Evolutionary conservation across 2,797 vertebrate species (phyloP), one percentile per base, ranked within the genome.

Genomic region (Gambusia yucatana): DNA sequence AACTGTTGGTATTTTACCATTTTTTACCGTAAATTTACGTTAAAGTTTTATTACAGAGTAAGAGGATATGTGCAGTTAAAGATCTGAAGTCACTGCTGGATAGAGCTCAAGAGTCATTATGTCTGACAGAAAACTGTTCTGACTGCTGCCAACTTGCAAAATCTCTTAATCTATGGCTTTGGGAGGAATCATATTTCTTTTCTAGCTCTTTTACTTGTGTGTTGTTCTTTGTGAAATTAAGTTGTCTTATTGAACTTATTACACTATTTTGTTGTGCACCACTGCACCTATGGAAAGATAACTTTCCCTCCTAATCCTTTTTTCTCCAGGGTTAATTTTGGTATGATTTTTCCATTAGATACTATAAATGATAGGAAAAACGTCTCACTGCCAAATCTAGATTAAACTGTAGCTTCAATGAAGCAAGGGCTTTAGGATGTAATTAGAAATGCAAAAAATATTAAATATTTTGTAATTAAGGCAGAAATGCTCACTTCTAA

Each of bases 41-140:
- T 33, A 33, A 33, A 33, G 33, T 33, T 33, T 33, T 33, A 33
- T 33, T 33, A 33, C 33, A 13, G 46, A 46, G 43, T 17, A 39
- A 75, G 30, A 30, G 72, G 79, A 52, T 80, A 71, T 78, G 55
- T 78, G 50, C 76, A 71, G 75, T 88, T 81, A 85, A 88, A 79
- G 6, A 17, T 72, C 48, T 91, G 84, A 90, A 77, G 75, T 93
- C 83, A 86, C 72, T 11, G 0, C 48, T 88, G 87, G 89, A 82
- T 36, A 17, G 77, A 80, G 46, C 52, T 77, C 84, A 86, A 77
- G 71, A 47, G n/a, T 0, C 52, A 76, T 76, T 74, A 73, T 79
- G 80, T 82, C 22, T 71, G 84, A 89, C 85, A 82, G n/a, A 25
- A 52, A 82, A 73, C 36, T 39, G 3, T 44, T 77, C 47, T 46